Conservation (phyloP, 2,797 vertebrate species). For the Spheniscus humboldti region DNA sequence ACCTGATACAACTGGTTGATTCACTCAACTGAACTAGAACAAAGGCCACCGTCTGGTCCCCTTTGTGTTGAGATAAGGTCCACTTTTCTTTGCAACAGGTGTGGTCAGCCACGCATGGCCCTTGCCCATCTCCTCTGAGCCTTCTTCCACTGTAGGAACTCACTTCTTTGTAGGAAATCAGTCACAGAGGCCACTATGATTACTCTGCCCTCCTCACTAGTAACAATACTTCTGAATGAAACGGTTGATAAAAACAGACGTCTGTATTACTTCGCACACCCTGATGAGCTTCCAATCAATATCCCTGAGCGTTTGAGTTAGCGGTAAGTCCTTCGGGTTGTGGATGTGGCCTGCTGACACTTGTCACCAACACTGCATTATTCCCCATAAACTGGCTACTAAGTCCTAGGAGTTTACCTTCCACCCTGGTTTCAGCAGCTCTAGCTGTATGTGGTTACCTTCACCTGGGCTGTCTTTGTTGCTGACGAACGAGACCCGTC, state of each 20-base stretch:
- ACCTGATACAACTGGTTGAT: not conserved
- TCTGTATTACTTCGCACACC: not conserved
- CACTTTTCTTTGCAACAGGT: not conserved
- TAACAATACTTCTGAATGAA: not conserved
- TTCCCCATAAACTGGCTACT: not conserved
- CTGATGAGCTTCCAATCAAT: not conserved
- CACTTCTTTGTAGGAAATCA: not conserved
- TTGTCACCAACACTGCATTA: not conserved
- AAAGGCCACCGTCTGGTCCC: not conserved
- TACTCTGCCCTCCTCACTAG: not conserved
- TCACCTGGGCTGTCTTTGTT: not conserved
- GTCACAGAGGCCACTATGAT: no score
- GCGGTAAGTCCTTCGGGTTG: not conserved
- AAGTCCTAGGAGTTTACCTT: not conserved
- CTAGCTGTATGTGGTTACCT: not conserved
- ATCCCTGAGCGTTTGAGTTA: not conserved
- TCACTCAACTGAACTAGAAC: not conserved
- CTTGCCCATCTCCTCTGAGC: not conserved
- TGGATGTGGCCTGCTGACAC: not conserved
- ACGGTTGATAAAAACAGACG: not conserved
- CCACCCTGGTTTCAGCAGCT: not conserved
- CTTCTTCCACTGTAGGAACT: not conserved
- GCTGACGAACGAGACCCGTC: not conserved
- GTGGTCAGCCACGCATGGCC: rapidly evolving
- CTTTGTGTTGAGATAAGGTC: not conserved